phyloP scores from a whole-genome alignment of 2,113 vertebrate species.

The Brienomyrus longianalis region DNA sequence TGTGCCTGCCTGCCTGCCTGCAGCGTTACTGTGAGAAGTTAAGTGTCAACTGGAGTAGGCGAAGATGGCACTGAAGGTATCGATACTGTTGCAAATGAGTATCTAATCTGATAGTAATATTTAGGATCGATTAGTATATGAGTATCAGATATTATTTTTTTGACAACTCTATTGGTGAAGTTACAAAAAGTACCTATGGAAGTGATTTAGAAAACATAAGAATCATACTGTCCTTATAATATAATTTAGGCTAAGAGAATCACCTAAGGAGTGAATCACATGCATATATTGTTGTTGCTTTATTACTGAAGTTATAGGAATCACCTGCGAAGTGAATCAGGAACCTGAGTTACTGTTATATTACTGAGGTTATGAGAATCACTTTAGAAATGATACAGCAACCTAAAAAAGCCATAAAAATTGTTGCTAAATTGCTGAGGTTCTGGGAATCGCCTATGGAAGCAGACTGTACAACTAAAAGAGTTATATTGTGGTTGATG shows the following conservation, averaged over 20 bases:
- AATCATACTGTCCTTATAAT: background rate
- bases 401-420: background rate
- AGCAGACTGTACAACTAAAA: background rate
- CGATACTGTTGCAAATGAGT: background rate
- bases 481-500: background rate
- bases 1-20: no score
- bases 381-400: background rate
- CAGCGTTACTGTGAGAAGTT: no score
- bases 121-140: no score
- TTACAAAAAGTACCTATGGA: background rate
- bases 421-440: background rate
- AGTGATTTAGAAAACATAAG: background rate
- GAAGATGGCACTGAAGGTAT: background rate
- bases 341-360: background rate
- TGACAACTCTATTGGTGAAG: background rate
- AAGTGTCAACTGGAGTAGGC: background rate
- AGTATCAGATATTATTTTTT: no score
- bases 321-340: background rate
- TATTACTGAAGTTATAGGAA: background rate
- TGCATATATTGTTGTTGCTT: background rate
- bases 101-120: no score
- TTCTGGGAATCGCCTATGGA: background rate
- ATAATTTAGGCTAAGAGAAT: background rate
- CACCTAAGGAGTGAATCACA: background rate
- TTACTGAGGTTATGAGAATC: background rate